Percentiles rank a stretch among this genome's conserved stretches.
Conservation (phyloP, 2,888 invertebrate genomes). For the Napeogenes sylphis region DNA sequence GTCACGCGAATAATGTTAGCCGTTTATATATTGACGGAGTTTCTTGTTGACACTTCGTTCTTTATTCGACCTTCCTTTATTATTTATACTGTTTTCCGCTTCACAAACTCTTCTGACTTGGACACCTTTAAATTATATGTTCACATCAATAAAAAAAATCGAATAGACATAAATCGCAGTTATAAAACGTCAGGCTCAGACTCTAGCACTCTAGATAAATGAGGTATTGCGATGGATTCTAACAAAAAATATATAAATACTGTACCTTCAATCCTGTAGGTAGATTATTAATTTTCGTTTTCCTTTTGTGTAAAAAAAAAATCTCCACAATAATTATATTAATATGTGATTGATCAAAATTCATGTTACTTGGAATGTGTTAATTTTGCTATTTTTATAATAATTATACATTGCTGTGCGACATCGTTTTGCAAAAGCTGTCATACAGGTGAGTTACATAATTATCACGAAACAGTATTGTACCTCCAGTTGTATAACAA, state of each 20-base stretch:
- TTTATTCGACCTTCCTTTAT: neutral
- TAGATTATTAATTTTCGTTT: neutral
- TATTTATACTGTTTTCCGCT: neutral
- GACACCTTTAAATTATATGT: too few species aligned
- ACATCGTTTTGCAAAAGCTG: neutral
- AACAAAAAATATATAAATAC: too few species aligned
- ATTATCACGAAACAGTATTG: neutral
- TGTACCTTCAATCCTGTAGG: too few species aligned
- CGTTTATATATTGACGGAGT: neutral
- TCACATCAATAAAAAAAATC: too few species aligned
- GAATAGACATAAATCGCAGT: neutral
- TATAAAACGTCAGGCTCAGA: neutral
- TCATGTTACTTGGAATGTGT: slow-evolving; percentile 16
- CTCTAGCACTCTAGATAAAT: too few species aligned
- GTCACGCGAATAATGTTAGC: slow-evolving; percentile 19
- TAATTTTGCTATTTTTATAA: slow-evolving; percentile 6
- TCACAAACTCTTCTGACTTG: too few species aligned
- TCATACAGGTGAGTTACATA: neutral
- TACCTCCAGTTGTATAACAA: neutral
- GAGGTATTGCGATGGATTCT: too few species aligned
- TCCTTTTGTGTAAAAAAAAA: neutral
- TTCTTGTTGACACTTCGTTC: neutral
- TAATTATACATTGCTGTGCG: slow-evolving; percentile 5
- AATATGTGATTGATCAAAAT: slow-evolving; percentile 17
- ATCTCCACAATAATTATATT: slow-evolving; percentile 8